Percentiles rank a stretch among this genome's conserved stretches.
These are phyloP conservation scores for Matsumyia berberina DNA, from an alignment of 2,888 invertebrate species.

Conservation along the genomic window DNA sequence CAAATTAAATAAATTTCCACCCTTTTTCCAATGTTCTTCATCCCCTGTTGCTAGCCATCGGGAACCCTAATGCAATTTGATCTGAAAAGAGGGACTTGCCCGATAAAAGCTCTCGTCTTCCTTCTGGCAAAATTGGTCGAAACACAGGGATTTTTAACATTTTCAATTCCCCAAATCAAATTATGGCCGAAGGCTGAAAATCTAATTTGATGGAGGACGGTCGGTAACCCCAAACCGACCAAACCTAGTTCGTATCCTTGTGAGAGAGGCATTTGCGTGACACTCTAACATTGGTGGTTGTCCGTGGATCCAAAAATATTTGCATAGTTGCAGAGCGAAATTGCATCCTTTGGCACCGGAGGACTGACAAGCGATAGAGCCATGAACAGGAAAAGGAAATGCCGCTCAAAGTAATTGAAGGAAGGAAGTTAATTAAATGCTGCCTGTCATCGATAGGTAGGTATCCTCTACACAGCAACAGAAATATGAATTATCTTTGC, in stretches of 20 bases:
- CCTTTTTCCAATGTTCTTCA: neutral
- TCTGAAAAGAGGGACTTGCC: constrained; percentile 35
- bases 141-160: constrained; percentile 37
- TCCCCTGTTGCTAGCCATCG: too few species aligned
- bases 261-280: neutral
- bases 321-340: constrained; percentile 4
- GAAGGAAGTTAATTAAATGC: constrained; percentile 44
- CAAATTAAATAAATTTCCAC: constrained; percentile 25
- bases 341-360: constrained; percentile 2
- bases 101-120: too few species aligned
- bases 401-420: constrained; percentile 3
- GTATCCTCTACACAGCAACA: neutral
- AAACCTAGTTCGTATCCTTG: neutral
- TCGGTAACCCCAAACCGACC: constrained; percentile 3
- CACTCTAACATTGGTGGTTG: neutral
- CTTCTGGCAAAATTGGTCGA: too few species aligned
- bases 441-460: constrained; percentile 2
- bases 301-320: constrained; percentile 9
- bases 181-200: constrained; percentile 34
- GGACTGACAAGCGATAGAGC: neutral
- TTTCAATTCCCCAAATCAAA: constrained; percentile 32
- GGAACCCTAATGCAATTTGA: constrained; percentile 32
- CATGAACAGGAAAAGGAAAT: neutral
- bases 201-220: constrained; percentile 14
- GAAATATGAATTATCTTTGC: too few species aligned